A percentile compares a stretch with the other conserved stretches of the same genome.
These are phyloP conservation scores for Mus musculus DNA, from an alignment of 2,113 vertebrate species.

Conservation along the genomic window DNA sequence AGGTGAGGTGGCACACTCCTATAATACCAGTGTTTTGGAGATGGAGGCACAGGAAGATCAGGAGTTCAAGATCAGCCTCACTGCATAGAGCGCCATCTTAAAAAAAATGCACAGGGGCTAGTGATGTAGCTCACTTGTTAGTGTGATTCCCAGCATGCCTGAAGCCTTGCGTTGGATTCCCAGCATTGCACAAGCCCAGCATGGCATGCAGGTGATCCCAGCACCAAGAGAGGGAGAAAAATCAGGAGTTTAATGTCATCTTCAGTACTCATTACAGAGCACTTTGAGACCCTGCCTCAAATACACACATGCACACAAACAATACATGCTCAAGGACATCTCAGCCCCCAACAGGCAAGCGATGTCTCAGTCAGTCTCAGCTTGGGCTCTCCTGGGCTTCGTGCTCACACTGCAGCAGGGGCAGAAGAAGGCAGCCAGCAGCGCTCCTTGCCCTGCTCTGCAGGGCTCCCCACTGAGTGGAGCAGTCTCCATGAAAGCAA, in stretches of 20 bases:
- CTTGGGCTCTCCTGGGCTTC: neutral
- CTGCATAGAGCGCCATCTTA: neutral
- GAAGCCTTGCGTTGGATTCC: neutral
- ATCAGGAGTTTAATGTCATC: neutral
- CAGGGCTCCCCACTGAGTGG: neutral
- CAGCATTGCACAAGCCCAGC: neutral
- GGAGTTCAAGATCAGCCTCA: neutral
- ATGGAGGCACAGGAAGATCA: neutral
- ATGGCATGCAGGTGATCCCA: neutral
- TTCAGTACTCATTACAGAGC: neutral
- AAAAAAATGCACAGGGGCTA: neutral
- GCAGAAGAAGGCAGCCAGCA: neutral
- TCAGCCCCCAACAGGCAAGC: neutral
- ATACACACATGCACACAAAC: neutral
- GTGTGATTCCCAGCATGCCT: neutral
- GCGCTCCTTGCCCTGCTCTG: neutral
- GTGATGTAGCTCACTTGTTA: neutral
- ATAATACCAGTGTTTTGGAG: neutral
- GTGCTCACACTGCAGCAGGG: neutral
- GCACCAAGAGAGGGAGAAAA: neutral
- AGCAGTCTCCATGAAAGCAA: neutral
- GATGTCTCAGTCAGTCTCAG: neutral
- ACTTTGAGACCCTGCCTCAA: neutral
- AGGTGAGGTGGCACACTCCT: neutral
- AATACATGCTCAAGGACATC: neutral